Base-by-base conservation (phyloP, 2,888 invertebrate species). In the Saturnia japonica region DNA sequence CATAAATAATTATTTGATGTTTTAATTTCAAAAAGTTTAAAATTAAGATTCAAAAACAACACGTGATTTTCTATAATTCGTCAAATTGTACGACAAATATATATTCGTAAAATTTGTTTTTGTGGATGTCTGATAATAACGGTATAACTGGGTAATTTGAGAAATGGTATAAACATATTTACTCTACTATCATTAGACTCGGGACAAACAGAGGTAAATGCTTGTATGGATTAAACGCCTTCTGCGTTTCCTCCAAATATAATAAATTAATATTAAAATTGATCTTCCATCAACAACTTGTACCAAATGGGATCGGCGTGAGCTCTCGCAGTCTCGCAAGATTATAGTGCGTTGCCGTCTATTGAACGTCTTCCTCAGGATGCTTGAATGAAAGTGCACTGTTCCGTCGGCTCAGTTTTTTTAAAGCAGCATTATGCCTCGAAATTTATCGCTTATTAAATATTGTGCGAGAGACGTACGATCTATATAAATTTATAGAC, bases 301-400 rank as follows among this genome's bases (percentile, higher is more conserved):
- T 51, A 64, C 68, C 68, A 68, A 68, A 71, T 64, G 51, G 34
- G 40, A 64, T 51, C 62, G 85, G 82, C 92, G 93, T 91, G 92
- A 83, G 85, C 82, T 60, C 70, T 71, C 75, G 74, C 73, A 77
- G 88, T 85, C 87, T 86, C 85, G 80, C 77, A 79, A 87, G 92
- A 92, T 93, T 93, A 93, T 75, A 89, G 91, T 89, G 85, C 92
- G 85, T 92, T 91, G 89, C 83, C 88, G 84, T 82, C 83, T 83
- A 85, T 85, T 87, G 82, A 84, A 76, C 73, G 73, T 72, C 78
- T 80, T 82, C 78, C 78, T 74, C 77, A 80, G 78, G 78, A 78
- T 72, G 75, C 73, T 74, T 88, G 86, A 89, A 90, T 91, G 88
- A 88, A 88, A 90, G 88, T 88, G 87, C 88, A 86, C 73, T 78